Conservation (phyloP, 2,113 vertebrate genomes). For the Arizona elegans region DNA sequence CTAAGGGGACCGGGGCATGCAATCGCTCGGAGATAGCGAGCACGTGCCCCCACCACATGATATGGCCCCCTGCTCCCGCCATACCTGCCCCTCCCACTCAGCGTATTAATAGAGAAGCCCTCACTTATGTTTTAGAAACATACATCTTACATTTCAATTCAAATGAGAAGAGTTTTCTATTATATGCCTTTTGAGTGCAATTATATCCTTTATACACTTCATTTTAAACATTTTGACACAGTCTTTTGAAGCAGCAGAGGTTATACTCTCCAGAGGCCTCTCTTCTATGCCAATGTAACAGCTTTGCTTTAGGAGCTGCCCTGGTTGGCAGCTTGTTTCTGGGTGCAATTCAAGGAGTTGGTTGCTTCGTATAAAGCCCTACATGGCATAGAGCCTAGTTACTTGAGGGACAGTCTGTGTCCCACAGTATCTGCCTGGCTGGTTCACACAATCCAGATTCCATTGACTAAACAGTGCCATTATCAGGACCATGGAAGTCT, state of each 20-base stretch:
- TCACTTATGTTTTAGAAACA: background rate
- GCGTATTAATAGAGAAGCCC: too few relatives aligned
- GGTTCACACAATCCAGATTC: background rate
- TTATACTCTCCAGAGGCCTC: background rate
- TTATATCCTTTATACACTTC: background rate
- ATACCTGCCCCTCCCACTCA: too few relatives aligned
- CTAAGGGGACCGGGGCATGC: too few relatives aligned
- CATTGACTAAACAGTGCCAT: background rate
- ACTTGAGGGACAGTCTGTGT: background rate
- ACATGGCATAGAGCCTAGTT: background rate
- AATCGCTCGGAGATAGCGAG: too few relatives aligned
- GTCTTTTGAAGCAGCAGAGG: background rate
- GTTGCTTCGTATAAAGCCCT: background rate
- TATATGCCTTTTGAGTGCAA: background rate
- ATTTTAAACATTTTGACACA: background rate
- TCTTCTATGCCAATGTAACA: background rate
- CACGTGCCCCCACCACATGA: too few relatives aligned
- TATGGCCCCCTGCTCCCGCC: too few relatives aligned
- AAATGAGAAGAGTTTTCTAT: background rate
- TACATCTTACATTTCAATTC: background rate
- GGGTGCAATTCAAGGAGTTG: background rate
- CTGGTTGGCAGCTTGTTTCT: background rate
- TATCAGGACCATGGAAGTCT: background rate
- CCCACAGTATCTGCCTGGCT: background rate
- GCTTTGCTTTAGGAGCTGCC: background rate